Percentiles rank a stretch among this genome's conserved stretches.
Conservation (phyloP, 2,888 invertebrate genomes). For the Agrochola lota region DNA sequence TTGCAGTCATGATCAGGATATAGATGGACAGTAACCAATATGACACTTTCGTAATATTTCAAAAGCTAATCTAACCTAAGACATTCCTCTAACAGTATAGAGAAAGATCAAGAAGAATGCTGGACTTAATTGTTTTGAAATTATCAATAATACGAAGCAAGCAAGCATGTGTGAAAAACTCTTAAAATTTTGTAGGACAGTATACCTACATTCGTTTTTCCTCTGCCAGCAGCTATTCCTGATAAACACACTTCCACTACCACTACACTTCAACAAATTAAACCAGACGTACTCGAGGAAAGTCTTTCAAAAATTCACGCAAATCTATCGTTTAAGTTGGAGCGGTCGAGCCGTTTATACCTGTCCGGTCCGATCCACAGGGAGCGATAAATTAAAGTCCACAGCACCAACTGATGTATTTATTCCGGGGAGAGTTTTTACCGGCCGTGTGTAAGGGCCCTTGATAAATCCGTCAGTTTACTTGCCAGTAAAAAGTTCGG, state of each 20-base stretch:
- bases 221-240: no score
- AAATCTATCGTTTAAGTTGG: conserved; percentile 63
- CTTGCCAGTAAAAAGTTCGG: conserved; percentile 58
- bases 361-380: conserved; percentile 68
- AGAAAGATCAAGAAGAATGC: not conserved
- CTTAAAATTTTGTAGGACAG: no score
- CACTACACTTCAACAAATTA: conserved; percentile 34
- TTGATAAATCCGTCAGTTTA: conserved; percentile 75
- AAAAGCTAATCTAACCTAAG: not conserved
- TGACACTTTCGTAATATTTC: not conserved
- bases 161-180: no score
- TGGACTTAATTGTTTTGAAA: not conserved
- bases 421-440: conserved; percentile 75
- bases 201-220: no score
- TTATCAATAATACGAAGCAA: no score
- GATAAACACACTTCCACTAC: not conserved
- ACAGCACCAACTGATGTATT: conserved; percentile 70
- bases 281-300: conserved; percentile 18
- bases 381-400: conserved; percentile 75
- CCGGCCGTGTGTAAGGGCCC: conserved; percentile 72
- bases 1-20: no score
- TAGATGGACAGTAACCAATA: not conserved
- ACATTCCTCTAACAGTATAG: not conserved
- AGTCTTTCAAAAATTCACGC: conserved; percentile 64
- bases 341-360: conserved; percentile 63